Evolutionary conservation across 2,888 invertebrate species (phyloP).

Genomic region (Eretmocerus hayati): DNA sequence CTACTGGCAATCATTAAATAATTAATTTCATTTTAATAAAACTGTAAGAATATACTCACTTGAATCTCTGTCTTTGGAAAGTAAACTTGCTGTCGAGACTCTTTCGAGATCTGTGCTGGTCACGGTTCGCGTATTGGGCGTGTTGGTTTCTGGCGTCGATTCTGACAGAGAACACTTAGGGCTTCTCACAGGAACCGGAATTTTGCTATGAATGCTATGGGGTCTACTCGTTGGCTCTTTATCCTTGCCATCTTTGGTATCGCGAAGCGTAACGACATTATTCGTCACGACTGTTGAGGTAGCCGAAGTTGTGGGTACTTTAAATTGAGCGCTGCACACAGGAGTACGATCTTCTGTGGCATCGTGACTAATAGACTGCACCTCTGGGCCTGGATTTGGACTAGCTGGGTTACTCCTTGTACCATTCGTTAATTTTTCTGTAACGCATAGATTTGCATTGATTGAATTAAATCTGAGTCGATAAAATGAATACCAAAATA

Average conservation of each 20-base stretch:
- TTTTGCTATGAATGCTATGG: slow-evolving; percentile 53
- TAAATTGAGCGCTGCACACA: slow-evolving; percentile 30
- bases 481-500: background rate
- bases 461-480: too few relatives aligned
- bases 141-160: slow-evolving; percentile 40
- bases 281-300: slow-evolving; percentile 28
- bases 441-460: too few relatives aligned
- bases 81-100: slow-evolving; percentile 25
- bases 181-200: slow-evolving; percentile 56
- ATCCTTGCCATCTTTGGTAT: slow-evolving; percentile 35
- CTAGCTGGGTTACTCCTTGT: slow-evolving; percentile 43
- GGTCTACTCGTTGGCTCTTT: slow-evolving; percentile 40
- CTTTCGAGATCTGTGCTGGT: slow-evolving; percentile 36
- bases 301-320: slow-evolving; percentile 29
- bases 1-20: slow-evolving; percentile 4
- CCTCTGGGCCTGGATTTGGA: slow-evolving; percentile 60
- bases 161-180: slow-evolving; percentile 42
- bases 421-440: slow-evolving; percentile 43
- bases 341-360: slow-evolving; percentile 54
- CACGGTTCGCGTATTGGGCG: slow-evolving; percentile 34
- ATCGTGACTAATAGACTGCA: slow-evolving; percentile 73
- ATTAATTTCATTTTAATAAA: slow-evolving; percentile 3
- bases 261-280: slow-evolving; percentile 31
- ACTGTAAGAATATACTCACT: slow-evolving; percentile 35
- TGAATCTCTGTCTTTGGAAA: slow-evolving; percentile 38